Conservation (phyloP, 2,797 vertebrate genomes). For the Eulemur albifrons region DNA sequence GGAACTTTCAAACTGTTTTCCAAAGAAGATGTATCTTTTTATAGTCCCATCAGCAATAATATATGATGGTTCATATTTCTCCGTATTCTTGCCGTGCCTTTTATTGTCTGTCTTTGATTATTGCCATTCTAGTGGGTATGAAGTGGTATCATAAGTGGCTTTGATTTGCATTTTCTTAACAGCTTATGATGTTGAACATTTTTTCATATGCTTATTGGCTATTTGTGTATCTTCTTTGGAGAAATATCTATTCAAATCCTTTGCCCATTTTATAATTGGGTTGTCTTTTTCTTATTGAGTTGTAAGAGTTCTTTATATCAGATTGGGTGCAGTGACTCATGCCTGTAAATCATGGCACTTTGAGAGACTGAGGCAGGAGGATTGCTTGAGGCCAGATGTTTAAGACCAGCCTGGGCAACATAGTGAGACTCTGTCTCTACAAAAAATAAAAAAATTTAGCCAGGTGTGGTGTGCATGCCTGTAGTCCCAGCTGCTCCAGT, state of each 20-base stretch:
- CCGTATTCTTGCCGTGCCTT: neutral
- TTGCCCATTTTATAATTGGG: neutral
- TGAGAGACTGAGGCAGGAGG: neutral
- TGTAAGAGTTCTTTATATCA: neutral
- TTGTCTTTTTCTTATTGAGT: neutral
- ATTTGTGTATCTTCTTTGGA: slow-evolving; percentile 20
- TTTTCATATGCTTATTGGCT: neutral
- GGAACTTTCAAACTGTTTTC: neutral
- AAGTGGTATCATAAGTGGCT: neutral
- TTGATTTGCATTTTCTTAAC: slow-evolving; percentile 10
- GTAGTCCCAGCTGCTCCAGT: neutral
- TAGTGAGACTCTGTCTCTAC: neutral
- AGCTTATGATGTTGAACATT: neutral
- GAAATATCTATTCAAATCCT: neutral
- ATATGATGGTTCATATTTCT: neutral
- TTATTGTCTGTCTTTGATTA: slow-evolving; percentile 4
- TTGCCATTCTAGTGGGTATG: neutral
- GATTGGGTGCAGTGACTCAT: neutral
- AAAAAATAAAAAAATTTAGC: neutral
- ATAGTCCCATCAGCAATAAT: neutral
- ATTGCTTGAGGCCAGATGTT: neutral
- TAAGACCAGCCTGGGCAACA: neutral
- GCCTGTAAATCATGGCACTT: neutral
- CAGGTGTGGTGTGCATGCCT: neutral
- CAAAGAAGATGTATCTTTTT: neutral